Conservation (phyloP, 2,113 vertebrate species). For the Muscicapa adusta region DNA sequence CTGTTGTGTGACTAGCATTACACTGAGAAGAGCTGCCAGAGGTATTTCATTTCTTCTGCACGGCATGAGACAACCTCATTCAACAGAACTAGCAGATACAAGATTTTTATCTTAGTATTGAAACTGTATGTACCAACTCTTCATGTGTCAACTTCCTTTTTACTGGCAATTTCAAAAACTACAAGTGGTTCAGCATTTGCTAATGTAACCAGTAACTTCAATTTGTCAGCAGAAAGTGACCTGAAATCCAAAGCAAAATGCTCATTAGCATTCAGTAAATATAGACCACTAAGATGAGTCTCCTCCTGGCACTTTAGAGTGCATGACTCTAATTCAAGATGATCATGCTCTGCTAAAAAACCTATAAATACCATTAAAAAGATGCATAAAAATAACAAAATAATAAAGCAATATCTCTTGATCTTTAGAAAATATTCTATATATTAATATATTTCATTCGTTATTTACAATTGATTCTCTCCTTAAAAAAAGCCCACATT, state of each 20-base stretch:
- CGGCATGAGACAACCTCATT: background rate
- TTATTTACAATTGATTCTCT: background rate
- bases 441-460: background rate
- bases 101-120: background rate
- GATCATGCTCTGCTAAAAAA: background rate
- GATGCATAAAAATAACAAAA: background rate
- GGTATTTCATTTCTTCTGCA: background rate
- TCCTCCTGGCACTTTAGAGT: background rate
- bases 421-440: background rate
- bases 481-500: background rate
- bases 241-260: background rate
- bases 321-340: background rate
- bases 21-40: background rate
- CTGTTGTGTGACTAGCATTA: background rate
- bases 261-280: background rate
- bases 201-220: background rate
- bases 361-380: background rate
- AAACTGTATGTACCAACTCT: background rate
- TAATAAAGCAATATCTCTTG: background rate
- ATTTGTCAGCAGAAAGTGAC: background rate
- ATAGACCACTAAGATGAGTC: background rate
- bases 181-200: background rate
- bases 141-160: background rate
- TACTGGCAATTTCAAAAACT: background rate
- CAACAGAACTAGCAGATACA: background rate